A percentile compares a stretch with the other conserved stretches of the same genome.
phyloP scores from a whole-genome alignment of 2,888 invertebrate genomes.

The Limnephilus marmoratus region DNA sequence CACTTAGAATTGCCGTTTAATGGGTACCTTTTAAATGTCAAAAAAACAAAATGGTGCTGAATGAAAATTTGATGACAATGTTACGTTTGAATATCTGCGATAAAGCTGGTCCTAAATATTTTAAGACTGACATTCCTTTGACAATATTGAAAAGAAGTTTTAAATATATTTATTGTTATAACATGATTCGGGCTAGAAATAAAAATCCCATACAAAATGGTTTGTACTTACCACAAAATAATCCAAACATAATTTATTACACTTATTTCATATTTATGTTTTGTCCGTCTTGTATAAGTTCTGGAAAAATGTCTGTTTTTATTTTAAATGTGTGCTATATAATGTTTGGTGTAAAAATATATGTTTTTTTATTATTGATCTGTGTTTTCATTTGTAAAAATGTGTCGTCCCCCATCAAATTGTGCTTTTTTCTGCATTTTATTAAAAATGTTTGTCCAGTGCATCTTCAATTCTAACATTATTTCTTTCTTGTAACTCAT shows the following conservation, averaged over 20 bases:
- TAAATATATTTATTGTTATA: neutral
- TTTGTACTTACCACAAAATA: neutral
- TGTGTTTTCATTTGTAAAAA: slow-evolving; percentile 21
- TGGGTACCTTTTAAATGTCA: no score
- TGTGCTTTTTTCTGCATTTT: slow-evolving; percentile 16
- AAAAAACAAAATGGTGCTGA: no score
- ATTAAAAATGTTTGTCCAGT: neutral
- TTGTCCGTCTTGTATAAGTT: neutral
- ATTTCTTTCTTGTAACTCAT: neutral
- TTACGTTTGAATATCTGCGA: no score
- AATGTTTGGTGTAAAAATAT: slow-evolving; percentile 41
- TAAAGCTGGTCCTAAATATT: neutral
- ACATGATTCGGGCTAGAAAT: neutral
- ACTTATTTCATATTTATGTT: neutral
- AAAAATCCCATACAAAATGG: neutral
- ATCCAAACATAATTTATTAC: slow-evolving; percentile 4
- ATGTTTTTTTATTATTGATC: slow-evolving; percentile 4
- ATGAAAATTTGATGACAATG: no score
- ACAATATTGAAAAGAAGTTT: neutral
- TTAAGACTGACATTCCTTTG: neutral
- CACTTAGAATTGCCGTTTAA: no score
- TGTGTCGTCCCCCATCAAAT: slow-evolving; percentile 1
- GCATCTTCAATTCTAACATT: neutral
- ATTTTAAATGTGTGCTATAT: slow-evolving; percentile 28
- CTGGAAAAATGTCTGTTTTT: neutral